A percentile compares a stretch with the other conserved stretches of the same genome.
Evolutionary conservation across 2,888 invertebrate species (phyloP).

Genomic region (Zhengitettix transpicula): DNA sequence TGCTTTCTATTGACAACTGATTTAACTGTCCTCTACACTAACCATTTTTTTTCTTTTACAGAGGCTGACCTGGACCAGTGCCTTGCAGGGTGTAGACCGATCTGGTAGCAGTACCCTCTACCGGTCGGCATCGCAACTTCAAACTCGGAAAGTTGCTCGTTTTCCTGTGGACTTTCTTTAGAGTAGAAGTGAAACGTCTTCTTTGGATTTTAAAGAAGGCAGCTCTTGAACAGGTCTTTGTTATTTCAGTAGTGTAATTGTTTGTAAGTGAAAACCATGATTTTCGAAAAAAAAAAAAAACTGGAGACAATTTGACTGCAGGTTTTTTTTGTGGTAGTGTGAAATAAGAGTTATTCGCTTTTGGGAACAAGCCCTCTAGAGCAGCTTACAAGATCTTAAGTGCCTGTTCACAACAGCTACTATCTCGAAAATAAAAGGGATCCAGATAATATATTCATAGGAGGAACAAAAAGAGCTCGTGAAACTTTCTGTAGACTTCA

Average conservation of each 20-base stretch:
- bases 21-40: neutral
- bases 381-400: neutral
- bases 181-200: too few species aligned
- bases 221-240: too few species aligned
- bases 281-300: too few species aligned
- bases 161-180: too few species aligned
- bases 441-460: too few species aligned
- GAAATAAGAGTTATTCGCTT: neutral
- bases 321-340: neutral
- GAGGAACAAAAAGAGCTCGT: too few species aligned
- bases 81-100: constrained; percentile 23
- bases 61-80: constrained; percentile 23
- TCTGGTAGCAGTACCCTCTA: constrained; percentile 20
- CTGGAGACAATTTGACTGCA: too few species aligned
- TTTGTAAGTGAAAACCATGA: too few species aligned
- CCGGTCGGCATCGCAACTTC: constrained; percentile 16
- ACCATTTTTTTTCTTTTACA: constrained; percentile 16
- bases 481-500: too few species aligned
- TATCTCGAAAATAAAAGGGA: neutral
- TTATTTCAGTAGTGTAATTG: too few species aligned
- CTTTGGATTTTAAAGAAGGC: too few species aligned
- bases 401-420: neutral
- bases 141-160: constrained; percentile 18
- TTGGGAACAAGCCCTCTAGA: neutral
- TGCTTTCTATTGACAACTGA: too few species aligned